These are phyloP conservation scores for Erynnis tages DNA, from an alignment of 2,888 invertebrate genomes.

Conservation along the genomic window DNA sequence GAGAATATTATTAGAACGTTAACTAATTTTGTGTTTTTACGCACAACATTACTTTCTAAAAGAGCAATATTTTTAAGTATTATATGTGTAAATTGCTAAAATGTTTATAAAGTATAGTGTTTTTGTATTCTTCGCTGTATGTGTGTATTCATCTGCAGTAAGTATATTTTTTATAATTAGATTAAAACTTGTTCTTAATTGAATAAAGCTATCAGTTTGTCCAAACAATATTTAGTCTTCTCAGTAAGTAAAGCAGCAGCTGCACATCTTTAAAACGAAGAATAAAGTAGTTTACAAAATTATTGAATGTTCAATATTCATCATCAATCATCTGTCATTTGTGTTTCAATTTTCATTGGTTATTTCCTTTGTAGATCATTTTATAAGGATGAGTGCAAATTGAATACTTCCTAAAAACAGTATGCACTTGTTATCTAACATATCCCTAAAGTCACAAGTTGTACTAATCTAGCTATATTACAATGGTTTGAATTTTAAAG, in stretches of 20 bases:
- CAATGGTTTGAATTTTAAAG: no score
- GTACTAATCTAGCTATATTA: no score
- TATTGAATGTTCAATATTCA: no score
- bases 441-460: background rate
- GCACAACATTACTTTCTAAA: no score
- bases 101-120: slow-evolving; percentile 42
- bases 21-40: no score
- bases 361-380: slow-evolving; percentile 5
- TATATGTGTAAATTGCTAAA: slow-evolving; percentile 22
- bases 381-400: background rate
- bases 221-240: no score
- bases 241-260: no score
- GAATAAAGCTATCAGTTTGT: no score
- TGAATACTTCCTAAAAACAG: background rate
- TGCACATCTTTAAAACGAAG: no score
- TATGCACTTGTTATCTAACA: background rate
- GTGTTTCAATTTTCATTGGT: background rate
- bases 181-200: no score
- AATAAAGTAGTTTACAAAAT: no score
- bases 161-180: slow-evolving; percentile 33
- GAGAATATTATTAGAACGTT: no score
- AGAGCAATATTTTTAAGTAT: background rate
- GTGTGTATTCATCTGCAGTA: slow-evolving; percentile 44
- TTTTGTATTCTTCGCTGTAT: slow-evolving; percentile 39
- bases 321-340: background rate